Conservation (phyloP, 2,113 vertebrate genomes). For the Grammomys dolichurus region DNA sequence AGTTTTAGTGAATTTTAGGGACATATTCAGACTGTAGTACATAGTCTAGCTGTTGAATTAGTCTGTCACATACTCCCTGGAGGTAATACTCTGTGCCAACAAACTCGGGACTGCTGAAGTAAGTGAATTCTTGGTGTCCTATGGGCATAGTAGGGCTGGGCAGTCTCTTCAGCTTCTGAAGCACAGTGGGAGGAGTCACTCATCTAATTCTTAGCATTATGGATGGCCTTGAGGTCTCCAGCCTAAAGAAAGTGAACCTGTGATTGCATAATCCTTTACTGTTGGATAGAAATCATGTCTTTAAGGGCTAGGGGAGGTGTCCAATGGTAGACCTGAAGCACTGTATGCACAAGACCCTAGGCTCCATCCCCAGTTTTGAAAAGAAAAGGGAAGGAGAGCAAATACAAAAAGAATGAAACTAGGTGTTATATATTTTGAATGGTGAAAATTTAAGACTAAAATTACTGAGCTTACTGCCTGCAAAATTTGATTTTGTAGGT, state of each 20-base stretch:
- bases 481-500: conserved; percentile 79
- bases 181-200: background rate
- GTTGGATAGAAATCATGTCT: background rate
- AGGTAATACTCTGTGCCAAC: background rate
- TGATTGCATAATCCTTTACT: background rate
- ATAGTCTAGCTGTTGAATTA: background rate
- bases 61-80: background rate
- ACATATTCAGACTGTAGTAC: background rate
- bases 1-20: background rate
- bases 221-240: background rate
- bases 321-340: background rate
- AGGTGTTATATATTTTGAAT: conserved; percentile 17
- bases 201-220: background rate
- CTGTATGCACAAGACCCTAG: background rate
- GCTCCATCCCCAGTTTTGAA: background rate
- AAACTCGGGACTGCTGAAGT: background rate
- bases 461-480: conserved; percentile 35
- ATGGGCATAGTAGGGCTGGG: background rate
- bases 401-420: background rate
- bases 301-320: too few relatives aligned
- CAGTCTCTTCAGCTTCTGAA: background rate
- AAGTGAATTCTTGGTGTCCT: background rate
- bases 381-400: background rate
- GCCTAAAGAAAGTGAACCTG: background rate
- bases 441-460: conserved; percentile 26